These are phyloP conservation scores for Rhopalosiphum maidis DNA, from an alignment of 1,140 invertebrate genomes.

Conservation along the genomic window DNA sequence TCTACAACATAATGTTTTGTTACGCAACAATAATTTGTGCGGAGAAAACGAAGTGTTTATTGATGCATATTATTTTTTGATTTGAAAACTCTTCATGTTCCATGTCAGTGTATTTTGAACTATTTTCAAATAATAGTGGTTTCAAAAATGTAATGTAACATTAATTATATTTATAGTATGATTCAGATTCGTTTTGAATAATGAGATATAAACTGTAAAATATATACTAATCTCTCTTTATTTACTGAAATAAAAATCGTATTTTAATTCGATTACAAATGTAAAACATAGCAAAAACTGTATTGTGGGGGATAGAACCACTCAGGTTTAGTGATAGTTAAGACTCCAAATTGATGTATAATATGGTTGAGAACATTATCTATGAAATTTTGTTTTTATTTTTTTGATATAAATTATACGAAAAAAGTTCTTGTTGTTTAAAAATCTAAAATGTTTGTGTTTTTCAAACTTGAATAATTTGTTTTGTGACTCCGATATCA, in stretches of 20 bases:
- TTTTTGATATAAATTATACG: too few relatives aligned
- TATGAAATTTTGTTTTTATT: too few relatives aligned
- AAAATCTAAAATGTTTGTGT: too few relatives aligned
- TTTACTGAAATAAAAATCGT: background rate
- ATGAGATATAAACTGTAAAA: background rate
- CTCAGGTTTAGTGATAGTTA: too few relatives aligned
- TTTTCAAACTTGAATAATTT: too few relatives aligned
- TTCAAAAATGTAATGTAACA: background rate
- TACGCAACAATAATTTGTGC: conserved; percentile 1
- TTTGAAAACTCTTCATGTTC: background rate
- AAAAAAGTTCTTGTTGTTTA: too few relatives aligned
- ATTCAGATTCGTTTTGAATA: background rate
- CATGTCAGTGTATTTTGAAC: background rate
- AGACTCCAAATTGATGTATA: too few relatives aligned
- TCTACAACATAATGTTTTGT: background rate
- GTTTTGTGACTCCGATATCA: too few relatives aligned
- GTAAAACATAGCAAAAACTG: too few relatives aligned
- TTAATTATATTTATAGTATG: background rate
- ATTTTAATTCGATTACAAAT: background rate
- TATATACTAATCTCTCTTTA: background rate
- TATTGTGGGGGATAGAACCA: too few relatives aligned
- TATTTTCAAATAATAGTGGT: background rate
- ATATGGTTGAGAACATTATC: too few relatives aligned
- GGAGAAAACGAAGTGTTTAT: background rate
- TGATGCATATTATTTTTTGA: background rate